These are phyloP conservation scores for Heterodera schachtii DNA, from an alignment of 1,140 invertebrate genomes.

Conservation along the genomic window DNA sequence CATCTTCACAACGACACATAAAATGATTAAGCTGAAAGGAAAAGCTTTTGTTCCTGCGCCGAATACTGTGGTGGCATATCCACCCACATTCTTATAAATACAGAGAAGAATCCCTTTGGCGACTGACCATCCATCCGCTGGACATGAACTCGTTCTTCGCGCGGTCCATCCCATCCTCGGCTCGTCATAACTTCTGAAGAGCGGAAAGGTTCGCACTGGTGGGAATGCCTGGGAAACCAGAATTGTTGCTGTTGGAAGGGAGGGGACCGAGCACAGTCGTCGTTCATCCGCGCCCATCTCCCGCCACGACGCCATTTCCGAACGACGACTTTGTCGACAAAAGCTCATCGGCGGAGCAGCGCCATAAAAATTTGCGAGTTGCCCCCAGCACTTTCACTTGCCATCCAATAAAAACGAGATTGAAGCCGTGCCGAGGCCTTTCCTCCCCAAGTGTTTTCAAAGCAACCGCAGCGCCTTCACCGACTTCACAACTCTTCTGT, in stretches of 20 bases:
- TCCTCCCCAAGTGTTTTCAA: neutral
- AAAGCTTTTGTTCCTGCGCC: too few relatives aligned
- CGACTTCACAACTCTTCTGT: neutral
- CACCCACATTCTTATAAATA: neutral
- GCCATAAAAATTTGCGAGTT: conserved; percentile 1
- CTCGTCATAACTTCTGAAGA: conserved; percentile 2
- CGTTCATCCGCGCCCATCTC: neutral
- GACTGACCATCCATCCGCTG: neutral
- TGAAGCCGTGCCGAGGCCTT: too few relatives aligned
- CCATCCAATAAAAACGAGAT: neutral
- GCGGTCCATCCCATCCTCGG: neutral
- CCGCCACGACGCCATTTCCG: neutral
- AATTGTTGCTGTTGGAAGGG: neutral
- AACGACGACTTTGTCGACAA: conserved; percentile 1
- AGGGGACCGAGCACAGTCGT: too few relatives aligned
- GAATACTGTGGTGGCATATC: too few relatives aligned
- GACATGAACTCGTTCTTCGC: neutral
- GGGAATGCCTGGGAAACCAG: neutral
- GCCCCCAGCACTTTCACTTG: neutral
- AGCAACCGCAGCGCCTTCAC: neutral
- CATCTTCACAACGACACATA: neutral
- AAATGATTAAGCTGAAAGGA: too few relatives aligned
- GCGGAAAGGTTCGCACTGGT: neutral
- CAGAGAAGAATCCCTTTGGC: neutral
- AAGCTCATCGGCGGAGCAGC: neutral